Percentiles rank a stretch among this genome's conserved stretches.
These are phyloP conservation scores for Phytoseiulus persimilis DNA, from an alignment of 2,888 invertebrate species.

Conservation along the genomic window DNA sequence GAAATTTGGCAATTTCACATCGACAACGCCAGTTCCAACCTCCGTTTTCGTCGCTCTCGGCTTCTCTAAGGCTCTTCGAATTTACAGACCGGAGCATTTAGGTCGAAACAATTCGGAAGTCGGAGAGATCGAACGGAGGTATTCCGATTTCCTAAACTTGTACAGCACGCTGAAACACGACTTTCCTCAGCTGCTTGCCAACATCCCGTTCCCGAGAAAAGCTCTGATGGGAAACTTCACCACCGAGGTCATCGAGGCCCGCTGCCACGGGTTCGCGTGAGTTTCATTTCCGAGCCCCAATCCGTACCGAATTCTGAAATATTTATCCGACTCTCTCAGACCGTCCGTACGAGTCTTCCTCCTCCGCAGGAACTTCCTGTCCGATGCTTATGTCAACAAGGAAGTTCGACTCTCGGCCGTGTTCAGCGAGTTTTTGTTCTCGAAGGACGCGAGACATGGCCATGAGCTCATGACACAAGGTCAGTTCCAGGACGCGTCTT, in stretches of 20 bases:
- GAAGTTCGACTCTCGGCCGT: slow-evolving; percentile 49
- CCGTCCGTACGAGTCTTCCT: too few species aligned
- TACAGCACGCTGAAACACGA: slow-evolving; percentile 48
- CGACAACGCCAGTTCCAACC: too few species aligned
- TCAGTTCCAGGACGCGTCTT: slow-evolving; percentile 48
- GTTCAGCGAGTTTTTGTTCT: slow-evolving; percentile 50
- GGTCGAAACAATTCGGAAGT: slow-evolving; percentile 48
- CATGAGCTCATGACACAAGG: slow-evolving; percentile 47
- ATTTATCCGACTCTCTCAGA: too few species aligned
- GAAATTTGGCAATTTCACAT: too few species aligned
- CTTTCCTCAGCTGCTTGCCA: slow-evolving; percentile 48
- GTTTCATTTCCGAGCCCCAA: too few species aligned
- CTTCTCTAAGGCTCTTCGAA: neutral
- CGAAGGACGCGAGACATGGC: slow-evolving; percentile 48
- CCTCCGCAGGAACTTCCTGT: slow-evolving; percentile 48
- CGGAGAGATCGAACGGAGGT: slow-evolving; percentile 49
- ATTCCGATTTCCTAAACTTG: slow-evolving; percentile 51
- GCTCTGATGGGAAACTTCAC: slow-evolving; percentile 51
- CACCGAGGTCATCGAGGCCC: slow-evolving; percentile 49
- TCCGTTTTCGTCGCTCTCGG: too few species aligned
- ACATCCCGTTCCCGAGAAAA: slow-evolving; percentile 51
- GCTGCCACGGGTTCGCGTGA: slow-evolving; percentile 36
- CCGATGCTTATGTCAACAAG: slow-evolving; percentile 48
- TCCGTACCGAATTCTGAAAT: too few species aligned
- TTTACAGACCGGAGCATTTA: neutral